Base-by-base conservation (phyloP, 2,888 invertebrate species). In the Erebia aethiops region DNA sequence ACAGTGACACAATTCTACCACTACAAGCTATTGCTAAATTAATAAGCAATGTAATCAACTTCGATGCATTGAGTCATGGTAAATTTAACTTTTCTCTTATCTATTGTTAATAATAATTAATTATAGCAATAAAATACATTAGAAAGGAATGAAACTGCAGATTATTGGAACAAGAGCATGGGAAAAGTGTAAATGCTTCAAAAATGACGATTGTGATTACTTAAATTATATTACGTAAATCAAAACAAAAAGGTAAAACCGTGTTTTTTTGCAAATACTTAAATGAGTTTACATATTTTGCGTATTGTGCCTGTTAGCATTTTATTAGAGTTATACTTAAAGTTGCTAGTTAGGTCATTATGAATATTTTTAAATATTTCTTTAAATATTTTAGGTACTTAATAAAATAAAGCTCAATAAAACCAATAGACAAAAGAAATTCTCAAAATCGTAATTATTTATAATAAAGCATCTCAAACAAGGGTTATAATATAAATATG, bases 1-100 rank as follows among this genome's bases (percentile, higher is more conserved):
- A 79, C 76, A 79, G 71, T 64, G 69, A 78, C 80, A 81, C 77
- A 78, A 49, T 18, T 76, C 71, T 78, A 79, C 79, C 76, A 77
- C 82, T 81, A 81, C 76, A 75, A 77, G 75, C 79, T 82, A 81
- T 62, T 74, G 62, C 69, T 70, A 74, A 73, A 71, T 69, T 74
- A 74, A 71, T 70, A 70, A 54, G 52, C 41, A 41, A 67, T 72
- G 65, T 67, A 66, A 67, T 61, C 43, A 65, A 67, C 57, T 73
- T 73, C 70, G 71, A 76, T 74, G 73, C 73, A 71, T 62, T 65
- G 52, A 72, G 54, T 71, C 67, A 74, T 43, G 56, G 61, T 66
- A 70, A 49, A 69, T 52, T 49, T 43, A 52, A 41, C 2, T n/a
- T 46, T 64, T 69, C 35, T 58, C 58, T 67, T 66, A 51, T 63